Conservation (phyloP, 2,113 vertebrate species). For the Elanus axillaris region DNA sequence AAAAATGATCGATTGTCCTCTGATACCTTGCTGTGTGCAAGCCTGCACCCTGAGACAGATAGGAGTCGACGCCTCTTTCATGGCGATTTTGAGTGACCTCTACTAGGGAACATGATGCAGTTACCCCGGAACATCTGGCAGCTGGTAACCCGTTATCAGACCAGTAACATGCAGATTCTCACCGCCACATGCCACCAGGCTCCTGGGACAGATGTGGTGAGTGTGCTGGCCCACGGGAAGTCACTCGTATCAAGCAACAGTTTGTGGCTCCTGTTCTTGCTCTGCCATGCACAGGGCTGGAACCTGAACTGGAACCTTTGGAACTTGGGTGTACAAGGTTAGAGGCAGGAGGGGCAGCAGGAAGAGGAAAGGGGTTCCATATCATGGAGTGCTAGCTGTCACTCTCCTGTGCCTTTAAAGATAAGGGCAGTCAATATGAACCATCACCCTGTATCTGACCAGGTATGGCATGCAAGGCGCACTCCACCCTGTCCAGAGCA, state of each 20-base stretch:
- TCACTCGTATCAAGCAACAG: accelerated
- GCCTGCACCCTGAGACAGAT: neutral
- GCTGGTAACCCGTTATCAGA: neutral
- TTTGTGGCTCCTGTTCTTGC: neutral
- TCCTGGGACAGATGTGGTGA: accelerated
- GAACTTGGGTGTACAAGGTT: too few relatives aligned
- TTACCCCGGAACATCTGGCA: accelerated
- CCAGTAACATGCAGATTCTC: neutral
- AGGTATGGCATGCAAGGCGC: accelerated
- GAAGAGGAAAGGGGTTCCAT: neutral
- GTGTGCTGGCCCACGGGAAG: accelerated
- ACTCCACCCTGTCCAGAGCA: neutral
- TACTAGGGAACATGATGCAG: accelerated
- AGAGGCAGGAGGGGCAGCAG: neutral
- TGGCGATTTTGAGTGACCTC: neutral
- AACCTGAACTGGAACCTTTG: accelerated
- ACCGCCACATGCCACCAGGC: neutral
- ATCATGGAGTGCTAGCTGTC: accelerated
- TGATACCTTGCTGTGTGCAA: neutral
- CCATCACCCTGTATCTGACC: neutral
- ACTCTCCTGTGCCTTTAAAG: neutral
- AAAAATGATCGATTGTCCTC: accelerated
- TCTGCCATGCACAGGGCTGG: neutral
- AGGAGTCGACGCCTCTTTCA: accelerated
- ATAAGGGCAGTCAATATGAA: accelerated